A percentile compares a stretch with the other conserved stretches of the same genome.
Evolutionary conservation across 1,140 invertebrate genomes (phyloP).

Genomic region (Hyles vespertilio): DNA sequence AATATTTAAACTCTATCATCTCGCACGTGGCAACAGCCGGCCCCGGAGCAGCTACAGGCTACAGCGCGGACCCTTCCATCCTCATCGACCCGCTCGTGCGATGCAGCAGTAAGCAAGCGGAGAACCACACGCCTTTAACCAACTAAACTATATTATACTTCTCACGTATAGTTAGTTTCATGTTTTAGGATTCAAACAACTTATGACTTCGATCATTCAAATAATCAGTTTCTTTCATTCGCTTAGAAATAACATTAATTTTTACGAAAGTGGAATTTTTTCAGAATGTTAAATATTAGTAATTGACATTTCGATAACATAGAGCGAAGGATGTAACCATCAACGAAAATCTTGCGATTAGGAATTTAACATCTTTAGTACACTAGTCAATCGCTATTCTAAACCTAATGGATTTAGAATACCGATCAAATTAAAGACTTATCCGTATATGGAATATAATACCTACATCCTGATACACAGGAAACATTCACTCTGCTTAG

Average conservation of each 20-base stretch:
- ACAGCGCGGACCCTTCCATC: conserved; percentile 23
- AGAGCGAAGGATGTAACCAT: conserved; percentile 44
- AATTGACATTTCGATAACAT: conserved; percentile 67
- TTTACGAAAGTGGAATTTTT: conserved; percentile 15
- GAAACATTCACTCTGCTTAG: too few species aligned
- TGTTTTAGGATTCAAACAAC: conserved; percentile 3
- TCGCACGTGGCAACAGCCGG: conserved; percentile 57
- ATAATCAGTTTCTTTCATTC: background rate
- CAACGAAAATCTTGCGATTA: conserved; percentile 19
- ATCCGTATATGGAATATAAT: background rate
- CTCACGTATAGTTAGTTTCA: conserved; percentile 40
- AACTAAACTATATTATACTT: conserved; percentile 72
- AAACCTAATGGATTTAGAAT: too few species aligned
- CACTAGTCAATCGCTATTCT: too few species aligned
- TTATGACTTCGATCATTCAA: background rate
- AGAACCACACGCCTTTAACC: conserved; percentile 20
- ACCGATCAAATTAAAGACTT: too few species aligned
- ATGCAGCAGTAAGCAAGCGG: too few species aligned
- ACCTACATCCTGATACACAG: too few species aligned
- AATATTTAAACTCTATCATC: conserved; percentile 69
- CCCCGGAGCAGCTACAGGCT: conserved; percentile 23
- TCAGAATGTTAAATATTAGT: conserved; percentile 54
- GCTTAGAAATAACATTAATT: conserved; percentile 21
- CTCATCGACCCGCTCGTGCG: conserved; percentile 12
- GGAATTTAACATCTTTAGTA: conserved; percentile 5